phyloP scores from a whole-genome alignment of 2,888 invertebrate species.

The Sericinus montela region DNA sequence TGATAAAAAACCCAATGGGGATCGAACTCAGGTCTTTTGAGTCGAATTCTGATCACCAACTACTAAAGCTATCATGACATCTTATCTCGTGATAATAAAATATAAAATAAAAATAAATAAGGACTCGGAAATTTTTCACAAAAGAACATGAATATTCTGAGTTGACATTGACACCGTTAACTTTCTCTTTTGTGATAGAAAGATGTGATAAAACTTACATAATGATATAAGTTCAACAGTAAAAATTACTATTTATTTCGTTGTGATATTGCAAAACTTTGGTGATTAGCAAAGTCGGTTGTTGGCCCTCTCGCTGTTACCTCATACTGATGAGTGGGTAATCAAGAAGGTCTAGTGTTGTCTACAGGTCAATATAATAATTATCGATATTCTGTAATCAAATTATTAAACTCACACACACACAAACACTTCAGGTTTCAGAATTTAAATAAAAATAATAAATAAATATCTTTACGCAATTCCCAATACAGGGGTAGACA shows the following conservation, averaged over 20 bases:
- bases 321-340: slow-evolving; percentile 30
- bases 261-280: slow-evolving; percentile 12
- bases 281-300: slow-evolving; percentile 34
- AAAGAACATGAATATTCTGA: not conserved
- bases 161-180: slow-evolving; percentile 18
- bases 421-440: too few species aligned
- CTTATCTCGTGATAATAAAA: too few species aligned
- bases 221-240: not conserved
- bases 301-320: slow-evolving; percentile 39
- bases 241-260: slow-evolving; percentile 11
- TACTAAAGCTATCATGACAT: too few species aligned
- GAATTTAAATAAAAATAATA: too few species aligned
- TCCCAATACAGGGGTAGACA: too few species aligned
- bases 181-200: slow-evolving; percentile 24
- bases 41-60: too few species aligned
- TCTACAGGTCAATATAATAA: not conserved
- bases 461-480: too few species aligned
- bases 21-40: too few species aligned
- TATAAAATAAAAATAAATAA: not conserved
- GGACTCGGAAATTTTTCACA: not conserved
- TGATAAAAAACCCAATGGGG: too few species aligned
- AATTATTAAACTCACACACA: too few species aligned
- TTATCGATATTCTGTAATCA: slow-evolving; percentile 17
- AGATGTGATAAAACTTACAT: too few species aligned
- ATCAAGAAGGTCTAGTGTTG: slow-evolving; percentile 27